Percentiles rank a stretch among this genome's conserved stretches.
Conservation (phyloP, 2,797 vertebrate genomes). For the Siniperca obscura region DNA sequence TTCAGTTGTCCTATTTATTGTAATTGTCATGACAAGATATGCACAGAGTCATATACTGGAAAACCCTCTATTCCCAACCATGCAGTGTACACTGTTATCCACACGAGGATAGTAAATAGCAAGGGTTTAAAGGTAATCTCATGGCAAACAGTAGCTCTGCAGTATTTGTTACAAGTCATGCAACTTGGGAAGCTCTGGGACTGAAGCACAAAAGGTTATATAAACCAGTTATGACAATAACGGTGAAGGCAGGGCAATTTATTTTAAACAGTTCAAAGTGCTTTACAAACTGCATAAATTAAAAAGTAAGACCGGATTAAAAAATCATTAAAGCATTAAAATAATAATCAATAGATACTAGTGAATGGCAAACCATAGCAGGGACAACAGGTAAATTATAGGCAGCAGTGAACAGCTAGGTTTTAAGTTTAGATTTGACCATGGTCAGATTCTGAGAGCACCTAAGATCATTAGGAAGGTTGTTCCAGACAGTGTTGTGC, state of each 20-base stretch:
- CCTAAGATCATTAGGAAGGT: too few relatives aligned
- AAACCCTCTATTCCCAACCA: neutral
- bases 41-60: neutral
- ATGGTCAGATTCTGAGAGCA: too few relatives aligned
- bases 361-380: too few relatives aligned
- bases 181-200: neutral
- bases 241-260: neutral
- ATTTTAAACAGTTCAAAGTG: neutral
- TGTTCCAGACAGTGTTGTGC: too few relatives aligned
- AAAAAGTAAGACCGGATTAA: too few relatives aligned
- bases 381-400: too few relatives aligned
- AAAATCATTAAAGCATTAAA: too few relatives aligned
- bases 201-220: neutral
- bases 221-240: neutral
- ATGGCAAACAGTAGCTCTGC: neutral
- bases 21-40: neutral
- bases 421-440: too few relatives aligned
- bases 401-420: too few relatives aligned
- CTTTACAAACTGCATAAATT: neutral
- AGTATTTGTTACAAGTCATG: neutral
- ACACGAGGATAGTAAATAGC: constrained; percentile 48
- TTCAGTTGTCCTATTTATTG: constrained; percentile 17
- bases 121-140: constrained; percentile 25
- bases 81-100: constrained; percentile 35
- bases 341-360: too few relatives aligned